Base-by-base conservation (phyloP, 2,797 vertebrate species). In the Pseudochromis fuscus region DNA sequence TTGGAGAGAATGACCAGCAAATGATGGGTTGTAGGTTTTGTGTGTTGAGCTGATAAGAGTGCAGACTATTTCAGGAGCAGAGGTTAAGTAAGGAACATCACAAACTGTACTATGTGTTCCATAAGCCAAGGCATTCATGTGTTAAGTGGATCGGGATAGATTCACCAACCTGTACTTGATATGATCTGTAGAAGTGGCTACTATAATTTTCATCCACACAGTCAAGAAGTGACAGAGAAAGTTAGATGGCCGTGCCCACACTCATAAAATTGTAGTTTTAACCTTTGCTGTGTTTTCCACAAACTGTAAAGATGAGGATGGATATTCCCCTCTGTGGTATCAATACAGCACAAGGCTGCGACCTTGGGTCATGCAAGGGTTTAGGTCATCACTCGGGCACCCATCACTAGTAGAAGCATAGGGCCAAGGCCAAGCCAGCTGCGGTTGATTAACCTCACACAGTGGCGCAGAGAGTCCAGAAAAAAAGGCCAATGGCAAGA, bases 11-110 rank as follows among this genome's bases (percentile, higher is more conserved):
- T 67, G 68, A 75, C 62, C 49, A 31, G 48, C 28, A 73, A 76
- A 72, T 73, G 60, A 81, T 66, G 40, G 56, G 69, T 77, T 77
- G 44, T 67, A n/a, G 57, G 48, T 67, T 83, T 77, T 68, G 57
- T 85, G 59, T 71, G 56, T 72, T 79, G 52, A 51, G 25, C 42
- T 72, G 58, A 81, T 86, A 78, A 81, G 59, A 53, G 16, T 18
- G 25, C 24, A 37, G 15, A 33, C 35, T 57, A 23, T 79, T 77
- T 70, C 46, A 69, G 35, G 37, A 72, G 70, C 49, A 75, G 60
- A 49, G 83, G 51, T 85, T 67, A 72, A 70, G 25, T 66, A 61
- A 62, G 63, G 38, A 56, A 30, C 16, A 45, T 67, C 49, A 52
- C 31, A 71, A 12, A 72, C 69, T 69, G 45, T 62, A 25, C 24